Conservation (phyloP, 2,888 invertebrate genomes). For the Scaptomyza flava region DNA sequence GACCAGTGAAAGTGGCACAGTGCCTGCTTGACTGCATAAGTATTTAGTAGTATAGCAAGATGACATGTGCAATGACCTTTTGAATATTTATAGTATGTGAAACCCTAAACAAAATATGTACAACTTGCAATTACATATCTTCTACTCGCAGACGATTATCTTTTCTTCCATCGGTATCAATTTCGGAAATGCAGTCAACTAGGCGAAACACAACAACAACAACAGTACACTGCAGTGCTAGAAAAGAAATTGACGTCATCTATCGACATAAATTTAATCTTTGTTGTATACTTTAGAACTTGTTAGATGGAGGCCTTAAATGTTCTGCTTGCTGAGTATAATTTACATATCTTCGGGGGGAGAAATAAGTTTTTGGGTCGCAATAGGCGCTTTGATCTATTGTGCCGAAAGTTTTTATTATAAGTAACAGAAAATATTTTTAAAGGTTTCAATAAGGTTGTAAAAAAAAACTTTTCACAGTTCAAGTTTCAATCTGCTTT, state of each 20-base stretch:
- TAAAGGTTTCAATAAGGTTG: too few species aligned
- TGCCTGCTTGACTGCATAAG: conserved; percentile 2
- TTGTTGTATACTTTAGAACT: too few species aligned
- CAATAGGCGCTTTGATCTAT: too few species aligned
- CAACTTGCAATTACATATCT: conserved; percentile 1
- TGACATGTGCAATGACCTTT: conserved; percentile 48
- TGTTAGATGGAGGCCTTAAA: too few species aligned
- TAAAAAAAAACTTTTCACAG: too few species aligned
- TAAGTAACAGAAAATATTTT: too few species aligned
- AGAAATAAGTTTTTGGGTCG: too few species aligned
- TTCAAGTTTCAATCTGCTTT: too few species aligned
- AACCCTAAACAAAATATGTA: conserved; percentile 1
- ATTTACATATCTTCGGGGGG: too few species aligned
- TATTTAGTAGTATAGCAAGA: conserved; percentile 48
- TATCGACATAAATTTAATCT: neutral
- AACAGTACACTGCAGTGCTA: neutral
- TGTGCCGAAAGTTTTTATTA: too few species aligned
- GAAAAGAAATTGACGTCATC: conserved; percentile 23
- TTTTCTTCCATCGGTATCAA: neutral
- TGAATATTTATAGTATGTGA: conserved; percentile 9
- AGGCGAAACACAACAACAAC: conserved; percentile 20
- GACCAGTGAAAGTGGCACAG: conserved; percentile 34
- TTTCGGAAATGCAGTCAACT: conserved; percentile 46
- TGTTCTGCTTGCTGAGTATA: too few species aligned
- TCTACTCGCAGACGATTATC: neutral